These are phyloP conservation scores for Mormyrus lacerda DNA, from an alignment of 2,113 vertebrate species.

Conservation along the genomic window DNA sequence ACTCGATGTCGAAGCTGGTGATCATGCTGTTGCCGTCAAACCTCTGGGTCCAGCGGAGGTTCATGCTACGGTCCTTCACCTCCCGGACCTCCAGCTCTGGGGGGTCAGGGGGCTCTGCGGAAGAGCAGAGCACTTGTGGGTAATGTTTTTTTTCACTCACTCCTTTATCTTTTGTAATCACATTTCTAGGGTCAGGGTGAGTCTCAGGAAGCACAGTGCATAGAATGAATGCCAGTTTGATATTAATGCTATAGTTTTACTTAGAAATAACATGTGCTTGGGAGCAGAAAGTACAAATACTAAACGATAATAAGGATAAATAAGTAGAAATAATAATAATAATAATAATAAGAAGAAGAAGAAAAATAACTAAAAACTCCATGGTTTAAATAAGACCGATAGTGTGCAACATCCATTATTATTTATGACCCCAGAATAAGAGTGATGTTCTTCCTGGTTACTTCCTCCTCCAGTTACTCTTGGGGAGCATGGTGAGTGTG, in stretches of 20 bases:
- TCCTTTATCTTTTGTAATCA: neutral
- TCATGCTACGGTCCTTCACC: slow-evolving; percentile 97
- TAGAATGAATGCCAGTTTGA: neutral
- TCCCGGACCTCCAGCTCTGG: slow-evolving; percentile 92
- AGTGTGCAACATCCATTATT: neutral
- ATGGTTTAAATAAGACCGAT: neutral
- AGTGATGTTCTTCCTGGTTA: neutral
- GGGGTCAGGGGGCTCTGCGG: slow-evolving; percentile 87
- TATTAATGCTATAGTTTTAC: neutral
- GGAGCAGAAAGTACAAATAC: neutral
- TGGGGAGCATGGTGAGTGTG: neutral
- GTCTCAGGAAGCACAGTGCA: neutral
- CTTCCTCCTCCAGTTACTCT: neutral
- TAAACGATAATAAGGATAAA: neutral
- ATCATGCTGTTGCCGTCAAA: slow-evolving; percentile 98
- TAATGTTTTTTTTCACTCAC: neutral
- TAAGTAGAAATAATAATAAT: neutral
- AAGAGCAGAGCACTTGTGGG: neutral
- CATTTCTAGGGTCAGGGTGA: neutral
- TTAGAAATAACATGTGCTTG: neutral
- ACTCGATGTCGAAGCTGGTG: slow-evolving; percentile 94
- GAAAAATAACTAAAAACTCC: neutral
- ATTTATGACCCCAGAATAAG: neutral
- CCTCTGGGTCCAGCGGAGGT: slow-evolving; percentile 90
- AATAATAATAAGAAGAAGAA: no score